Evolutionary conservation across 2,888 invertebrate genomes (phyloP).

Genomic region (Zele albiditarsus): DNA sequence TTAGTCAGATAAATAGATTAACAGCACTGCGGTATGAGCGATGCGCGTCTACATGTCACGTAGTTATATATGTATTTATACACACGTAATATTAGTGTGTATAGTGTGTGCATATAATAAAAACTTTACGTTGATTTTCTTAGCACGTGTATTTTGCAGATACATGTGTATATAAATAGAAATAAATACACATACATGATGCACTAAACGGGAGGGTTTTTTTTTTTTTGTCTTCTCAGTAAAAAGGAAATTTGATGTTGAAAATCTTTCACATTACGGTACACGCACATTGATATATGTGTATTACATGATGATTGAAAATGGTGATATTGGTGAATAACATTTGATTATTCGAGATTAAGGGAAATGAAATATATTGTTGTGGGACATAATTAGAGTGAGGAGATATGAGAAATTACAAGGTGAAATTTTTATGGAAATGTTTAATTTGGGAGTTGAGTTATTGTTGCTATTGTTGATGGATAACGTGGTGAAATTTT

Average conservation of each 20-base stretch:
- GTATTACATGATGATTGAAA: no score
- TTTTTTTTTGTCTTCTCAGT: conserved; percentile 13
- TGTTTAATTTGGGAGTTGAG: no score
- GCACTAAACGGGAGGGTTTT: conserved; percentile 43
- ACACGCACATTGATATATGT: neutral
- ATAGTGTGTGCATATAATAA: conserved; percentile 8
- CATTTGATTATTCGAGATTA: no score
- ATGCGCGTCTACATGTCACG: conserved; percentile 44
- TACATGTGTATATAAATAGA: neutral
- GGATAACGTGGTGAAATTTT: no score
- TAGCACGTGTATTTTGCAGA: conserved; percentile 26
- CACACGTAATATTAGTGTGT: neutral
- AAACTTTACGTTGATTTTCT: conserved; percentile 22
- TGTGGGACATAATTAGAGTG: no score
- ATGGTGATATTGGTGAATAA: no score
- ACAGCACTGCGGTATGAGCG: conserved; percentile 55
- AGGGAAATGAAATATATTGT: no score
- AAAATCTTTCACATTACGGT: neutral
- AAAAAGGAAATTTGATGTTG: conserved; percentile 31
- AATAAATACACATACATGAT: conserved; percentile 3
- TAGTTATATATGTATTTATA: conserved; percentile 27
- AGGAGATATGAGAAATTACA: no score
- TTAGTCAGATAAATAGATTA: conserved; percentile 69
- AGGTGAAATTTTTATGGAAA: no score
- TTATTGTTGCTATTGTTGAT: no score